Evolutionary conservation across 1,140 invertebrate species (phyloP).

Genomic region (Drosophila santomea): DNA sequence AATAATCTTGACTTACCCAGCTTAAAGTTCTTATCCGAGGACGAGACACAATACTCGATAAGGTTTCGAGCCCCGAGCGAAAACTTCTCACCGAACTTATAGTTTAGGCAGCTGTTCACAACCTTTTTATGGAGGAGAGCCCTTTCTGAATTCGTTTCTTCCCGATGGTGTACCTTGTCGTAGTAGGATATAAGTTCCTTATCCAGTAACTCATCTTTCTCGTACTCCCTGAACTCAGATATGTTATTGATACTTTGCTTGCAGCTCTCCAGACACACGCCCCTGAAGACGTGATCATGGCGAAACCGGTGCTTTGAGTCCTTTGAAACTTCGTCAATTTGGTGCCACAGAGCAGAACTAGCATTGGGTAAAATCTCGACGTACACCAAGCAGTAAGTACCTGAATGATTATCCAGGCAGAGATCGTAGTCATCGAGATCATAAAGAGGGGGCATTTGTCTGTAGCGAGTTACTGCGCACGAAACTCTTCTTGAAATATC

Average conservation of each 20-base stretch:
- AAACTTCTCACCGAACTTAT: conserved; percentile 51
- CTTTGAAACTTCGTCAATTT: conserved; percentile 83
- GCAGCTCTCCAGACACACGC: conserved; percentile 85
- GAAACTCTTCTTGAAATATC: background rate
- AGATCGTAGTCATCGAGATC: conserved; percentile 85
- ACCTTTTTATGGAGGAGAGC: conserved; percentile 39
- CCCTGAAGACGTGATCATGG: conserved; percentile 86
- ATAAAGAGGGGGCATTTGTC: conserved; percentile 85
- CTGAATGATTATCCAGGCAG: conserved; percentile 73
- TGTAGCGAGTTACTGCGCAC: conserved; percentile 58
- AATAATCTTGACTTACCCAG: conserved; percentile 38
- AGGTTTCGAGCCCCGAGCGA: conserved; percentile 49
- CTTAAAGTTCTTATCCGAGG: conserved; percentile 26
- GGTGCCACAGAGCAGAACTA: conserved; percentile 82
- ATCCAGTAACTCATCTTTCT: conserved; percentile 32
- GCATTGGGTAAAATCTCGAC: conserved; percentile 78
- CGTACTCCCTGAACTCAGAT: conserved; percentile 17
- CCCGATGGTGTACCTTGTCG: conserved; percentile 50
- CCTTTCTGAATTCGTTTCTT: conserved; percentile 36
- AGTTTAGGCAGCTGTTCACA: conserved; percentile 72
- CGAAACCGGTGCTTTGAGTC: conserved; percentile 85
- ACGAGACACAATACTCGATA: conserved; percentile 73
- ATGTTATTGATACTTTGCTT: conserved; percentile 17
- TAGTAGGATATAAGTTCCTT: conserved; percentile 61
- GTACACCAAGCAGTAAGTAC: conserved; percentile 85